Base-by-base conservation (phyloP, 1,140 invertebrate species). In the Asbolus verrucosus region DNA sequence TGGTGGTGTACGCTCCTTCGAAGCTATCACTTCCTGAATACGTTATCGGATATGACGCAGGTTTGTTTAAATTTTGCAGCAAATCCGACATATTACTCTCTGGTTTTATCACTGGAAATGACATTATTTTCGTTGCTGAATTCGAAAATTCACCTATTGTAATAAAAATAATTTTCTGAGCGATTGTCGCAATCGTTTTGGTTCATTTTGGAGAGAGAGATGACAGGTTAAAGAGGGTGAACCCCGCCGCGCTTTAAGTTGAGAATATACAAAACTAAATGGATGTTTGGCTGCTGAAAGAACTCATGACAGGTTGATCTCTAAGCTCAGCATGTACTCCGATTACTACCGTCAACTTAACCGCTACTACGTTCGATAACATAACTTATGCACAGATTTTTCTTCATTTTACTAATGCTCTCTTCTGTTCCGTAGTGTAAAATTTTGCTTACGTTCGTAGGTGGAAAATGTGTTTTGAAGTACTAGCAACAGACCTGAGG, bases 1-100 rank as follows among this genome's bases (percentile, higher is more conserved):
- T 46, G 14, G 67, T 66, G 0, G 75, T 39, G 46, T 80, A 80
- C 16, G 77, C 72, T 6, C 76, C 77, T 30, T 78, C 77, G 21
- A 79, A 78, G 16, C 65, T 72, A 21, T 78, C 76, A 8, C 19
- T 67, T 1, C 71, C 13, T 30, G 67, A 41, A 38, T 76, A 76
- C 15, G 75, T 30, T 5, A 43, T 38, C 2, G 69, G 46, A 63
- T 78, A 73, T 8, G 69, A 63, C 6, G 69, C 31, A 5, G 71
- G 41, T 69, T 79, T 80, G 33, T 71, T 69, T 9, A 77, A 59
- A 54, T 74, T 75, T 38, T 77, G 76, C 4, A 76, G 21, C 6
- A 76, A 16, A 33, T 77, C 70, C 2, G 75, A 66, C 72, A 76
- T 75, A 21, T 54, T 65, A 43, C 61, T 71, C 67, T 76, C 77